Base-by-base conservation (phyloP, 2,888 invertebrate species). In the Exocentrus adspersus region DNA sequence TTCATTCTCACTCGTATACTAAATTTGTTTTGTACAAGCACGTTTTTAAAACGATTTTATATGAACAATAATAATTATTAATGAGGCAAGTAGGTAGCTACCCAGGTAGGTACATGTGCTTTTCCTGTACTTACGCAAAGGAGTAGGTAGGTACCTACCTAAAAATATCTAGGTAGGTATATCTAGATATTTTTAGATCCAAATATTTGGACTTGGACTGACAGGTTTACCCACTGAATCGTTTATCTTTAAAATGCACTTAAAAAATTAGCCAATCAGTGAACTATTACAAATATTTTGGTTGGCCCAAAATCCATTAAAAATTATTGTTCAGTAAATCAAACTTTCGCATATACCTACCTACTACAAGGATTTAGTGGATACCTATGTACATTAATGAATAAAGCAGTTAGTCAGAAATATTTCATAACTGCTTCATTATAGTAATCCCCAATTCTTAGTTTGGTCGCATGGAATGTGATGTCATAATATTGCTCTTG, bases 291-390 rank as follows among this genome's bases (percentile, higher is more conserved):
- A 72, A 72, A 20, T 72, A 72, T 76, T 72, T 72, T 74, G 74
- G 75, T 76, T 76, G 76, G 76, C 72, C 72, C 71, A 65, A 72
- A 70, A 73, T 62, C 69, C 72, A 76, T 75, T 73, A 75, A 72
- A 66, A 72, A 71, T 71, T 72, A 75, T 75, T 75, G 75, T 73
- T 73, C 69, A 69, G 71, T 64, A 70, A 68, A 73, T 72, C 72
- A 73, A 50, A 65, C 65, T 46, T 71, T 71, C 71, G n/a, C n/a
- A n/a, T n/a, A n/a, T n/a, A n/a, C n/a, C n/a, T n/a, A n/a, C n/a
- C n/a, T n/a, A n/a, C n/a, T n/a, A n/a, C n/a, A n/a, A n/a, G n/a
- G n/a, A 71, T 71, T 71, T 54, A 21, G 21, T 74, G 72, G n/a
- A 71, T 66, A 72, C 74, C 73, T 74, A 74, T 72, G 46, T 46